Evolutionary conservation across 2,797 vertebrate species (phyloP), one percentile per base, ranked within the genome.

Genomic region (Valencia hispanica): DNA sequence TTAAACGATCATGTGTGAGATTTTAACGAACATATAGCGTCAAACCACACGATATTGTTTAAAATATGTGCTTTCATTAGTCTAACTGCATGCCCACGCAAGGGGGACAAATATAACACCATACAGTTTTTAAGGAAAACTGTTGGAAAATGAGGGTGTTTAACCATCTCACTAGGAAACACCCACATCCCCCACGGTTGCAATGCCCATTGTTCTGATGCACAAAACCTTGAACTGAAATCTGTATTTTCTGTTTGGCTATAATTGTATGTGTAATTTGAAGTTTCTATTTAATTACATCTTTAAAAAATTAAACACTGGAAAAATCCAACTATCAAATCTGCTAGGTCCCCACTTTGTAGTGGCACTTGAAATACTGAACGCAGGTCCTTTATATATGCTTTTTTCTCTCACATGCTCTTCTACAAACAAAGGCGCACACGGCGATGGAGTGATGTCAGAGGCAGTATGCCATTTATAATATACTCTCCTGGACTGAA

Each of bases 391-490:
- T 45, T 4, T 57, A 72, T 72, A 83, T 70, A 81, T n/a, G 36
- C 63, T 3, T 63, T n/a, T 39, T 7, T 5, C 57, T 75, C 57
- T 39, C 69, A 69, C 48, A 34, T 63, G 48, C 59, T 17, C 27
- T 48, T 12, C 22, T 47, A 34, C n/a, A 76, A 39, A 77, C 77
- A 76, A 66, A 76, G 45, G 45, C 74, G 77, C 55, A 84, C 78
- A 68, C 51, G 18, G 53, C 79, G 68, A 78, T 72, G 25, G 66
- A 89, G 87, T 77, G 78, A 89, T 25, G 0, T 66, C 2, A 8
- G 11, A n/a, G 39, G 22, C 36, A 65, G 20, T 5, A n/a, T 43
- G 12, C 14, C 12, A 43, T 43, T 17, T n/a, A 68, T 45, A 27
- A 30, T 68, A 68, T 27, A 65, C 61, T 65, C 34, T 65, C 30